Evolutionary conservation across 2,888 invertebrate genomes (phyloP).

Genomic region (Macrosoma leucophasiata): DNA sequence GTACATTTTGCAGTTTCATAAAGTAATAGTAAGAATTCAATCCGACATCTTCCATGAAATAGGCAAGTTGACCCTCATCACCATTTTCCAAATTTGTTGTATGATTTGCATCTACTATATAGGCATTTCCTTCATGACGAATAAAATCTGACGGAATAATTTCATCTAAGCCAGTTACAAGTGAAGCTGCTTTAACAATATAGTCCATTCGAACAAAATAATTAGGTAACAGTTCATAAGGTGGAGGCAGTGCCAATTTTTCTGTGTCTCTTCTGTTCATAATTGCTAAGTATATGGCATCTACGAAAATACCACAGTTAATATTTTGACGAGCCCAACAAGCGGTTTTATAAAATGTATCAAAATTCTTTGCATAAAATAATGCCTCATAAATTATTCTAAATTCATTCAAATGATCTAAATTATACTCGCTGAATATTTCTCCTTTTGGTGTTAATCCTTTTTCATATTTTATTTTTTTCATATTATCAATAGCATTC

Average conservation of each 20-base stretch:
- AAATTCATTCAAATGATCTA: slow-evolving; percentile 45
- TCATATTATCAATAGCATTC: slow-evolving; percentile 41
- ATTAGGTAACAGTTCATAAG: slow-evolving; percentile 81
- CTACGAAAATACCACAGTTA: slow-evolving; percentile 79
- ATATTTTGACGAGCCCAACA: slow-evolving; percentile 76
- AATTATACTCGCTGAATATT: slow-evolving; percentile 58
- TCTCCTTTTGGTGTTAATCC: slow-evolving; percentile 49
- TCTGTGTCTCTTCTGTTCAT: slow-evolving; percentile 75
- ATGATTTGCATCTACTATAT: slow-evolving; percentile 55
- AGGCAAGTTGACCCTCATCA: slow-evolving; percentile 77
- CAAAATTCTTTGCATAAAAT: slow-evolving; percentile 73
- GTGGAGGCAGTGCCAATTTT: slow-evolving; percentile 77
- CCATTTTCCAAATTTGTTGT: slow-evolving; percentile 51
- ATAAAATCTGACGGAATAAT: slow-evolving; percentile 39
- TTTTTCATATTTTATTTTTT: slow-evolving; percentile 37
- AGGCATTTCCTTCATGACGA: slow-evolving; percentile 53
- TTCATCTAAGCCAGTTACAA: slow-evolving; percentile 43
- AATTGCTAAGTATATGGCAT: slow-evolving; percentile 75
- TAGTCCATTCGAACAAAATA: slow-evolving; percentile 79
- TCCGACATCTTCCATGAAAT: slow-evolving; percentile 83
- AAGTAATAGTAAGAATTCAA: slow-evolving; percentile 80
- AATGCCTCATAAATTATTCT: slow-evolving; percentile 64
- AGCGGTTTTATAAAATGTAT: slow-evolving; percentile 73
- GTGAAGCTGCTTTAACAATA: slow-evolving; percentile 58
- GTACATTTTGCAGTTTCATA: slow-evolving; percentile 67